phyloP scores from a whole-genome alignment of 2,888 invertebrate genomes.

The Andrena praecox region DNA sequence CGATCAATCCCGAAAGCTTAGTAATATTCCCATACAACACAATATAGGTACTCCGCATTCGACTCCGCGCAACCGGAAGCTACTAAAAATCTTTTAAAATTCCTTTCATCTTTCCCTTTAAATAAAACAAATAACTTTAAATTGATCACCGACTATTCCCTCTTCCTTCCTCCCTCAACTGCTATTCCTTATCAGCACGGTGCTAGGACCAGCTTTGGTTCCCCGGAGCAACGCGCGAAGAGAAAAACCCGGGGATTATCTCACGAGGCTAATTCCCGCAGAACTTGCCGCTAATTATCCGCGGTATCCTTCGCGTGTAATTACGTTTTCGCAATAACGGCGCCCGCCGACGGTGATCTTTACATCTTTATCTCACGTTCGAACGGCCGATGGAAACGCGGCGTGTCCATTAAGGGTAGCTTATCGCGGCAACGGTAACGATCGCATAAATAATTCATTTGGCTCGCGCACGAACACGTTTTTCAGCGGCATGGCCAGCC shows the following conservation, averaged over 20 bases:
- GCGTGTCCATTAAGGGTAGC: constrained; percentile 54
- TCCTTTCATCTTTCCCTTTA: neutral
- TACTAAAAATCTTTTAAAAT: neutral
- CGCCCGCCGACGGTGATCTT: constrained; percentile 37
- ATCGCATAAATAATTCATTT: constrained; percentile 64
- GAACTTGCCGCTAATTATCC: constrained; percentile 2
- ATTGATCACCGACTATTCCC: neutral
- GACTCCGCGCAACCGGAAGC: too few relatives aligned
- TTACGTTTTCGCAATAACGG: constrained; percentile 36
- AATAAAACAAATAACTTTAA: neutral
- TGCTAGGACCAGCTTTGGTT: neutral
- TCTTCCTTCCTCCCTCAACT: neutral
- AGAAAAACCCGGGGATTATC: neutral
- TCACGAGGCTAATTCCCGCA: neutral
- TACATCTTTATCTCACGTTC: constrained; percentile 29
- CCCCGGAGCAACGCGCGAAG: neutral
- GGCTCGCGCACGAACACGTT: constrained; percentile 40
- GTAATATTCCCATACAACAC: too few relatives aligned
- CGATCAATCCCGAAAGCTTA: too few relatives aligned
- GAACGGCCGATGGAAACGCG: constrained; percentile 47
- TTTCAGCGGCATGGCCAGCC: constrained; percentile 20
- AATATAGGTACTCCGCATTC: neutral
- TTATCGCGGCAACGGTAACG: constrained; percentile 54
- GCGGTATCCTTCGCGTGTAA: constrained; percentile 25
- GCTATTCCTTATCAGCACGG: neutral